Conservation (phyloP, 1,140 invertebrate species). For the Tachypleus tridentatus region DNA sequence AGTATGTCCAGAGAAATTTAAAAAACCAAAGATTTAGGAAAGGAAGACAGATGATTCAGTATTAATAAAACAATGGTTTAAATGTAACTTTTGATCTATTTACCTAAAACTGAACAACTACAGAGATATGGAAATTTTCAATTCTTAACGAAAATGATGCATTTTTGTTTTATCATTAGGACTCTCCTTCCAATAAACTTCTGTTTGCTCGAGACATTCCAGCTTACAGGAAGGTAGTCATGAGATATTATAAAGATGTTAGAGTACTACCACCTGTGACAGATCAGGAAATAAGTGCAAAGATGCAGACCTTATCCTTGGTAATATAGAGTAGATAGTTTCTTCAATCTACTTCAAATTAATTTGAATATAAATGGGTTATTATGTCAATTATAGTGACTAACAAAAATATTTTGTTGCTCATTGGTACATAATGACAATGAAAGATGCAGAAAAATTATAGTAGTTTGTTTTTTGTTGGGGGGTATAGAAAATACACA, state of each 20-base stretch:
- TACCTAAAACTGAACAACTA: too few species aligned
- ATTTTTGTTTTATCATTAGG: constrained; percentile 14
- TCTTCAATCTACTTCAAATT: background rate
- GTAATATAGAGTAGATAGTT: constrained; percentile 9
- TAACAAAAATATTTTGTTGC: background rate
- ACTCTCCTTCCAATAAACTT: constrained; percentile 33
- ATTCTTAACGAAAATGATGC: too few species aligned
- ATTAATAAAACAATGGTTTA: too few species aligned
- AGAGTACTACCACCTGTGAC: constrained; percentile 22
- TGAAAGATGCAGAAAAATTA: background rate
- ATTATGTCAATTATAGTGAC: background rate
- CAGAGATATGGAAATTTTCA: too few species aligned
- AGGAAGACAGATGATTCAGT: too few species aligned
- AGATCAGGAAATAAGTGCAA: constrained; percentile 24
- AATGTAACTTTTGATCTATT: too few species aligned
- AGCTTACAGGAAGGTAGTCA: constrained; percentile 24
- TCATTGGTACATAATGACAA: background rate
- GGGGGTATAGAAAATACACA: background rate
- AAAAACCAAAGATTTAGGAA: too few species aligned
- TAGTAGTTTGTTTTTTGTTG: background rate
- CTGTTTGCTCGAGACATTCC: constrained; percentile 30
- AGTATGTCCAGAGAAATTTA: too few species aligned
- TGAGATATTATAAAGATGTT: constrained; percentile 26
- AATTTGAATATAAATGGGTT: background rate
- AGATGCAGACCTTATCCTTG: constrained; percentile 25